These are phyloP conservation scores for Caprella mutica DNA, from an alignment of 2,888 invertebrate species.

Conservation along the genomic window DNA sequence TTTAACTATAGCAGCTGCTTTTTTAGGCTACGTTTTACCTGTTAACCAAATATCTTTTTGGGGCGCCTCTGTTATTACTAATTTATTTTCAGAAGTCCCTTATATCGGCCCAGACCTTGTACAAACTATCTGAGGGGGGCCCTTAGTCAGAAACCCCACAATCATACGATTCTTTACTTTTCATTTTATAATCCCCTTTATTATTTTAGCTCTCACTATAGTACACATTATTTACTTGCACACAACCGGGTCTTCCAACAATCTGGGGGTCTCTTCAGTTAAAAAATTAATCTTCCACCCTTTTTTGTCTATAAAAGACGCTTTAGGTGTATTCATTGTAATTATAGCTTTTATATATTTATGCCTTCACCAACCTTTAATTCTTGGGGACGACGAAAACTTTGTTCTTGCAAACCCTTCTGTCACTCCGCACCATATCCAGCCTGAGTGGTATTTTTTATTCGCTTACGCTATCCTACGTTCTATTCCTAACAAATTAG, in stretches of 20 bases:
- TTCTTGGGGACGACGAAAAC: slow-evolving; percentile 60
- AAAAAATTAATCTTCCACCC: slow-evolving; percentile 60
- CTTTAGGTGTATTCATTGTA: slow-evolving; percentile 48
- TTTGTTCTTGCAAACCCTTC: slow-evolving; percentile 58
- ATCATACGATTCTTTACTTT: slow-evolving; percentile 65
- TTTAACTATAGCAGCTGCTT: slow-evolving; percentile 57
- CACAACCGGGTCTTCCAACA: slow-evolving; percentile 57
- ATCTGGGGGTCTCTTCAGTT: slow-evolving; percentile 52
- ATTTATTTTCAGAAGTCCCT: slow-evolving; percentile 58
- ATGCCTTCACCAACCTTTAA: too few species aligned
- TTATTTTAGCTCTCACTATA: slow-evolving; percentile 51
- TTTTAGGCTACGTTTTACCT: slow-evolving; percentile 64
- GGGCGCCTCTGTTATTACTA: slow-evolving; percentile 68
- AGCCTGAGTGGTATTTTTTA: slow-evolving; percentile 75
- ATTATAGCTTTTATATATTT: slow-evolving; percentile 46
- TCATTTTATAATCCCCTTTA: slow-evolving; percentile 61
- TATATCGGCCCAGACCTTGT: slow-evolving; percentile 54
- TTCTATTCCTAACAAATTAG: slow-evolving; percentile 66
- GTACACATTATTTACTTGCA: slow-evolving; percentile 56
- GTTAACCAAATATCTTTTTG: slow-evolving; percentile 74
- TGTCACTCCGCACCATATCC: slow-evolving; percentile 61
- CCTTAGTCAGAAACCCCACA: slow-evolving; percentile 60
- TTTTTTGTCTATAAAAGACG: slow-evolving; percentile 54
- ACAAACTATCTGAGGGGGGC: slow-evolving; percentile 64
- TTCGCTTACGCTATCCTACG: slow-evolving; percentile 71